Evolutionary conservation across 2,888 invertebrate genomes (phyloP).

Genomic region (Venustoraphidia nigricollis): DNA sequence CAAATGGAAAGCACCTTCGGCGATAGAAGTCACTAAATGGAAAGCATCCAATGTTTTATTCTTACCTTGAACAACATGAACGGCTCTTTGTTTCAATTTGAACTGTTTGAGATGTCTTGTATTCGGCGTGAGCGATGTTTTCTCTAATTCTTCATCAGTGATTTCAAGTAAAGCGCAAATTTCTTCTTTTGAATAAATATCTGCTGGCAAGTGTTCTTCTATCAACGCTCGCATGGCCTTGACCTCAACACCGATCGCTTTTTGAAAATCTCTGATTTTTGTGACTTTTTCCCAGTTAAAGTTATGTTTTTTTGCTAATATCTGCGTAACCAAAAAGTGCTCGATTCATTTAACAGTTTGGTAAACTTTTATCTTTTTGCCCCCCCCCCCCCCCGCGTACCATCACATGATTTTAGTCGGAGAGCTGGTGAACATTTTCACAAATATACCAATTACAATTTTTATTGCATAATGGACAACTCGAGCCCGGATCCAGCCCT

Average conservation of each 20-base stretch:
- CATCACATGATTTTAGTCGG: background rate
- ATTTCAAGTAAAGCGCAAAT: constrained; percentile 43
- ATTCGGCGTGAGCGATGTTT: constrained; percentile 46
- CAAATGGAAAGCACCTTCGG: too few species aligned
- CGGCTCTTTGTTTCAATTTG: constrained; percentile 70
- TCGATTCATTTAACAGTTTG: too few species aligned
- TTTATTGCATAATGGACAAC: too few species aligned
- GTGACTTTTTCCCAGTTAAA: constrained; percentile 47
- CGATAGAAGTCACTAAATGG: too few species aligned
- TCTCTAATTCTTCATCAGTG: constrained; percentile 43
- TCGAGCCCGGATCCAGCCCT: too few species aligned
- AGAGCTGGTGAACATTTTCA: background rate
- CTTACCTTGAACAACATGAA: constrained; percentile 73
- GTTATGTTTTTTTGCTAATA: constrained; percentile 45
- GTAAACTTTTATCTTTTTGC: too few species aligned
- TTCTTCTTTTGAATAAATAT: constrained; percentile 53
- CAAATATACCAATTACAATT: too few species aligned
- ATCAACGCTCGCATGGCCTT: constrained; percentile 57
- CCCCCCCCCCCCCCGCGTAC: too few species aligned
- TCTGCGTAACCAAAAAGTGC: constrained; percentile 23
- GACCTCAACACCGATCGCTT: constrained; percentile 41
- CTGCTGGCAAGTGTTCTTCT: constrained; percentile 40
- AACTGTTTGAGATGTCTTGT: constrained; percentile 47
- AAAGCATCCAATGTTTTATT: background rate
- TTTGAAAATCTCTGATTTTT: constrained; percentile 62